Evolutionary conservation across 2,888 invertebrate species (phyloP).

Genomic region (Microchrysa polita): DNA sequence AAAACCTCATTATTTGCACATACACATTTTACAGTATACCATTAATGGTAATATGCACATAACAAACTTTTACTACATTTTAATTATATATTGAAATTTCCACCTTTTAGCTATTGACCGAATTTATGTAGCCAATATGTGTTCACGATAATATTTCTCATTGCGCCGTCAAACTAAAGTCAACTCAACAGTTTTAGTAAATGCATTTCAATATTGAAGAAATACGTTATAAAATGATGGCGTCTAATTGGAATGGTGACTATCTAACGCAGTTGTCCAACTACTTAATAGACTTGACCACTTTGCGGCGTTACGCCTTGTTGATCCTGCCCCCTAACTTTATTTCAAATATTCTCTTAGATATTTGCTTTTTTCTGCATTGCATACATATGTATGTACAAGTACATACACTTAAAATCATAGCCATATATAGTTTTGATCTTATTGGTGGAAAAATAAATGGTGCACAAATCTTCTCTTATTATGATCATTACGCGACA

Average conservation of each 20-base stretch:
- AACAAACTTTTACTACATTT: conserved; percentile 33
- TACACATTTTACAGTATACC: neutral
- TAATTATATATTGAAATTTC: conserved; percentile 25
- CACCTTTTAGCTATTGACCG: neutral
- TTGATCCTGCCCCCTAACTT: neutral
- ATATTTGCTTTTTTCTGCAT: too few relatives aligned
- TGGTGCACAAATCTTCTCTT: conserved; percentile 46
- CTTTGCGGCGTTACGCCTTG: conserved; percentile 13
- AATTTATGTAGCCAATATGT: conserved; percentile 26
- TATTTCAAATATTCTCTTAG: too few relatives aligned
- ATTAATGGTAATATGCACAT: neutral
- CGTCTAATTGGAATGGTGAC: conserved; percentile 31
- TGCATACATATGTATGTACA: too few relatives aligned
- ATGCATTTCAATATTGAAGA: neutral
- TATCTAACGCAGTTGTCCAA: conserved; percentile 15
- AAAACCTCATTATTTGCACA: neutral
- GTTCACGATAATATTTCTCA: conserved; percentile 15
- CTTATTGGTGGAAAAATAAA: conserved; percentile 5
- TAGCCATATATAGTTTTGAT: neutral
- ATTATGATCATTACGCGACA: conserved; percentile 44
- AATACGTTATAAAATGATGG: conserved; percentile 22
- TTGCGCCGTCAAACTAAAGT: conserved; percentile 16
- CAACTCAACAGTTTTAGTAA: conserved; percentile 33
- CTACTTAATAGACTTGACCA: conserved; percentile 9
- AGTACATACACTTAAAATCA: too few relatives aligned